Base-by-base conservation (phyloP, 2,888 invertebrate genomes). In the Rapana venosa region DNA sequence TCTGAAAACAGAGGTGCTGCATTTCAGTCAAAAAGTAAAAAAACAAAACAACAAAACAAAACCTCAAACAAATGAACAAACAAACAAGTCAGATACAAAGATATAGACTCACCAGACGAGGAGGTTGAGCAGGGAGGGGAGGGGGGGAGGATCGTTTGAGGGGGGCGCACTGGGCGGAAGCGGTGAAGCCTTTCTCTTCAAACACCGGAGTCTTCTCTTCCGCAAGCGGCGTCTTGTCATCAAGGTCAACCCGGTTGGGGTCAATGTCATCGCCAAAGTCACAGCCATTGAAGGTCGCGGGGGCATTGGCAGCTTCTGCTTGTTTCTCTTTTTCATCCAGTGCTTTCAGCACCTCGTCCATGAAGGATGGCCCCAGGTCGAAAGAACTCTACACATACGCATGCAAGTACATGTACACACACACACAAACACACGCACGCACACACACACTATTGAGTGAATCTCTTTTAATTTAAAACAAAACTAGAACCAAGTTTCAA, bases 331-430 rank as follows among this genome's bases (percentile, higher is more conserved):
- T 94, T 90, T 95, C 95, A 89, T 93, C 94, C 74, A 97, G 92
- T 30, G 97, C 97, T 88, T 97, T 97, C 95, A 99, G 98, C 97
- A 99, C 98, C 90, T 98, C 98, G 94, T 98, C 99, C 95, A 99
- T 97, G 88, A 99, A 96, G 91, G 98, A 98, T 26, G 98, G 98
- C 11, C 98, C 98, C 92, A 96, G 95, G 93, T 96, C 96, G 88
- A 96, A 93, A n/a, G 94, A 94, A 90, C 77, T 90, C 91, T 91
- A 89, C 81, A 83, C 36, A 36, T 5, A 79, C 17, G 32, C 35
- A 79, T 32, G n/a, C 13, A 74, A 17, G 26, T 4, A 35, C 35
- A 35, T 5, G 32, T 35, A 22, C 32, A 15, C 79, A 79, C 15
- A 35, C 79, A 79, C 15, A 35, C 79, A 79, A 30, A 79, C 79